A percentile compares a stretch with the other conserved stretches of the same genome.
These are phyloP conservation scores for Tenthredo livida DNA, from an alignment of 2,888 invertebrate genomes.

Conservation along the genomic window DNA sequence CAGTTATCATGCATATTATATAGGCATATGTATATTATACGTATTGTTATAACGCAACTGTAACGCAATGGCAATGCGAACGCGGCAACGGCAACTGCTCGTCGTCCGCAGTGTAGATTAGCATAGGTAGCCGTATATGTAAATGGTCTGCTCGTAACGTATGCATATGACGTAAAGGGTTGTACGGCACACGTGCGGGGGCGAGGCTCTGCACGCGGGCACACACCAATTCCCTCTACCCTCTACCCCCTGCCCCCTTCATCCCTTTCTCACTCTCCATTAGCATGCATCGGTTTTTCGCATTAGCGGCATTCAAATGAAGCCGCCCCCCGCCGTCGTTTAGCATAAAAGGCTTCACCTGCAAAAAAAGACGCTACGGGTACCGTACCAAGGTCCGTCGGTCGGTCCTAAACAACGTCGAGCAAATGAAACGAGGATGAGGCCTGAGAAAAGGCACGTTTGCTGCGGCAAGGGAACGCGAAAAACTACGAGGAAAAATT, in stretches of 20 bases:
- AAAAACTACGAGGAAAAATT: neutral
- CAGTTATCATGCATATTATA: neutral
- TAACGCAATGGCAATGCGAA: neutral
- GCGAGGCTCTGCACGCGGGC: slow-evolving; percentile 35
- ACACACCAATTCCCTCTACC: slow-evolving; percentile 38
- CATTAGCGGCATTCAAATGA: slow-evolving; percentile 77
- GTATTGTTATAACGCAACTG: neutral
- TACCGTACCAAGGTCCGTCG: slow-evolving; percentile 46
- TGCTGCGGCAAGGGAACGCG: neutral
- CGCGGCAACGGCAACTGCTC: neutral
- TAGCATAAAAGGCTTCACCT: slow-evolving; percentile 74
- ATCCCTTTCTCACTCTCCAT: slow-evolving; percentile 66
- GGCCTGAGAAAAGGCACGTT: neutral
- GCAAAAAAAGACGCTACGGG: slow-evolving; percentile 52
- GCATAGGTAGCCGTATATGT: slow-evolving; percentile 51
- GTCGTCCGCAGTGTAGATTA: slow-evolving; percentile 40
- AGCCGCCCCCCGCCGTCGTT: slow-evolving; percentile 65
- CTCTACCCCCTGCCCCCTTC: neutral
- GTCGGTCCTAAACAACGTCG: slow-evolving; percentile 45
- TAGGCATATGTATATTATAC: too few species aligned
- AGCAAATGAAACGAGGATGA: slow-evolving; percentile 42
- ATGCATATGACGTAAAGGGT: slow-evolving; percentile 71
- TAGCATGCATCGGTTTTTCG: slow-evolving; percentile 77
- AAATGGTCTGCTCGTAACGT: slow-evolving; percentile 64
- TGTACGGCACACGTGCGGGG: slow-evolving; percentile 55